Evolutionary conservation across 2,888 invertebrate species (phyloP).

Genomic region (Fragum sueziense): DNA sequence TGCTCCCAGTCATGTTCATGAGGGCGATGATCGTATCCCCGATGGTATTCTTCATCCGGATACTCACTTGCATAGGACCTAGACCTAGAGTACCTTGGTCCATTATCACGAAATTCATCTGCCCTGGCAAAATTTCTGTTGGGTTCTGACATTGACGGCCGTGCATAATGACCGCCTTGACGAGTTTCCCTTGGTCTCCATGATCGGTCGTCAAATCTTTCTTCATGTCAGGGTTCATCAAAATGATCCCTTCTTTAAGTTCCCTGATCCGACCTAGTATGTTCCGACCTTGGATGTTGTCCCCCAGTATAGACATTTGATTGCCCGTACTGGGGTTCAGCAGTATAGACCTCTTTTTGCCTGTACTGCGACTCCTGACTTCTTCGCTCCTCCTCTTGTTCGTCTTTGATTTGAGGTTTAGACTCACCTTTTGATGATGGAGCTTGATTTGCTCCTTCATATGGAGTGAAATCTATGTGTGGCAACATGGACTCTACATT

Average conservation of each 20-base stretch:
- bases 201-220: not conserved
- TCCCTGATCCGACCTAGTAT: no score
- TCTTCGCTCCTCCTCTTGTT: not conserved
- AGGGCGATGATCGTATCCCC: not conserved
- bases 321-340: not conserved
- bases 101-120: not conserved
- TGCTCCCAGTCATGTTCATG: not conserved
- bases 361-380: not conserved
- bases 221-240: not conserved
- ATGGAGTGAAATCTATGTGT: not conserved
- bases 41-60: not conserved
- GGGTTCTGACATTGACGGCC: not conserved
- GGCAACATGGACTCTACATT: not conserved
- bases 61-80: not conserved
- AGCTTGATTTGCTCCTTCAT: not conserved
- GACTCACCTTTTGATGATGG: not conserved
- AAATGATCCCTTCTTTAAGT: not conserved
- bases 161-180: not conserved
- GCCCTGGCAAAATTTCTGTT: not conserved
- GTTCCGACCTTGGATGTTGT: no score
- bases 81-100: not conserved
- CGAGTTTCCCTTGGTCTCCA: not conserved
- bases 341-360: not conserved
- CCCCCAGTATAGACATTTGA: no score
- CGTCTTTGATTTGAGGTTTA: not conserved